Evolutionary conservation across 2,113 vertebrate genomes (phyloP).

Genomic region (Pavo muticus): DNA sequence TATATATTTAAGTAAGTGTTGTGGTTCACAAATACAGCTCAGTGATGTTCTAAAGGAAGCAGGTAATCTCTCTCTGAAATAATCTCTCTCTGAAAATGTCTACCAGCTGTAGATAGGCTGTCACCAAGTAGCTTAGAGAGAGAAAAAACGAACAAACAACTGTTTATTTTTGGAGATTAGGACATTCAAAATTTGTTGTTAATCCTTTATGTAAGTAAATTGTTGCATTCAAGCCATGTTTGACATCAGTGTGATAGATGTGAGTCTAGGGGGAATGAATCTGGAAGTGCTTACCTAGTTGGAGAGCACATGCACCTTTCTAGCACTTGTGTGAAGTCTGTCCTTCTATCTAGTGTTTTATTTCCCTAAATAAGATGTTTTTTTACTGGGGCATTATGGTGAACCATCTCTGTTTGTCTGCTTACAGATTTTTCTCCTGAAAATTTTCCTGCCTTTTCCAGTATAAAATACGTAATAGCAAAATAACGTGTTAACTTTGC

Average conservation of each 20-base stretch:
- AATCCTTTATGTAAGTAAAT: neutral
- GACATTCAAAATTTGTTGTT: neutral
- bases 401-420: neutral
- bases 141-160: neutral
- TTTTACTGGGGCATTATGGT: neutral
- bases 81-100: neutral
- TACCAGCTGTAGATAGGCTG: neutral
- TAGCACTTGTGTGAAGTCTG: neutral
- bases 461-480: neutral
- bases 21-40: neutral
- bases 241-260: neutral
- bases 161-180: neutral
- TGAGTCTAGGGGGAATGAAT: neutral
- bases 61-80: neutral
- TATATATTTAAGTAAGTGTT: neutral
- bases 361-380: neutral
- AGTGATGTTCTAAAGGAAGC: neutral
- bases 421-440: neutral
- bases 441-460: neutral
- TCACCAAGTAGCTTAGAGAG: neutral
- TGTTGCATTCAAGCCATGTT: neutral
- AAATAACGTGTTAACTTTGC: neutral
- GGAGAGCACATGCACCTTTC: neutral
- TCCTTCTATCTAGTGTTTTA: neutral
- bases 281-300: accelerated